These are phyloP conservation scores for Psittacula cyanocephala DNA, from an alignment of 2,113 vertebrate genomes.

Conservation along the genomic window DNA sequence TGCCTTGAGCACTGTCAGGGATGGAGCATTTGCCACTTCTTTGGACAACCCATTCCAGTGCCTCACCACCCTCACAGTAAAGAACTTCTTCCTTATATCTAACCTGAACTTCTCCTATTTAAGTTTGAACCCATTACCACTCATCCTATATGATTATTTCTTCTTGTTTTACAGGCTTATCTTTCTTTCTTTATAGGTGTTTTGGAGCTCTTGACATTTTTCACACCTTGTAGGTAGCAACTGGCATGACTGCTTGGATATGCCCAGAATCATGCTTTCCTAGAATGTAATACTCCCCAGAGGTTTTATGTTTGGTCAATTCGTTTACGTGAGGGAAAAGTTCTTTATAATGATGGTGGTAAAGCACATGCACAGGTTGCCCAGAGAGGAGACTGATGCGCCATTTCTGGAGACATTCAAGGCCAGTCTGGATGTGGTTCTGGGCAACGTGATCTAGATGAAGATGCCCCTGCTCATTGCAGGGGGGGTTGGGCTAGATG, in stretches of 20 bases:
- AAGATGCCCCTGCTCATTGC: background rate
- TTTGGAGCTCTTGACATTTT: background rate
- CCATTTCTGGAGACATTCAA: background rate
- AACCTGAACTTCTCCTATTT: background rate
- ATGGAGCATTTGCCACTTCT: background rate
- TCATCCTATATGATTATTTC: background rate
- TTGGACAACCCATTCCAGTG: no score
- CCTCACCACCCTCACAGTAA: background rate
- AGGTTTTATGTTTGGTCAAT: background rate
- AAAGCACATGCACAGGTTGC: background rate
- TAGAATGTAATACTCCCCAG: background rate
- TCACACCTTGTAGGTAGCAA: background rate
- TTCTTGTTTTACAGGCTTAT: background rate
- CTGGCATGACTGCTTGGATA: background rate
- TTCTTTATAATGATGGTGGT: background rate
- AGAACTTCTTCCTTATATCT: background rate
- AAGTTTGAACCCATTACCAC: background rate
- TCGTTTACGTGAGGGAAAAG: background rate
- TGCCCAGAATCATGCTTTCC: background rate
- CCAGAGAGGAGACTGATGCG: background rate
- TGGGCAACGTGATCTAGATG: background rate
- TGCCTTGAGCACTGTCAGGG: background rate
- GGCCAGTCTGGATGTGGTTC: background rate
- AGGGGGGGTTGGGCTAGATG: background rate
- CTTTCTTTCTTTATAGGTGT: background rate